phyloP scores from a whole-genome alignment of 2,888 invertebrate species.

The Geophilus truncorum region DNA sequence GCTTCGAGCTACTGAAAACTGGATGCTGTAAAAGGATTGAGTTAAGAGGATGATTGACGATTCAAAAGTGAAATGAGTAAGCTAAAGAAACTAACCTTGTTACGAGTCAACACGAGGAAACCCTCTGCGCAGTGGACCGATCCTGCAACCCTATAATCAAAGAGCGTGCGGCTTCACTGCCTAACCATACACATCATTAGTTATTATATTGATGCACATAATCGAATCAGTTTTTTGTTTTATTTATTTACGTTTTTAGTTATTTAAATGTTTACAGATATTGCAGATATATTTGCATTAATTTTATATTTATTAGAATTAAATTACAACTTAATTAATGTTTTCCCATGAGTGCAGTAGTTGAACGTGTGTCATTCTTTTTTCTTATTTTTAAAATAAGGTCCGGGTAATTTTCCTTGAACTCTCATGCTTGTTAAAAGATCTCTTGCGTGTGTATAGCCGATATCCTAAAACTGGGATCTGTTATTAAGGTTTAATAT shows the following conservation, averaged over 20 bases:
- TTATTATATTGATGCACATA: too few relatives aligned
- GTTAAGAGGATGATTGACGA: neutral
- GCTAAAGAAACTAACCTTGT: neutral
- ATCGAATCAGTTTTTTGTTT: too few relatives aligned
- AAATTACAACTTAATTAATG: too few relatives aligned
- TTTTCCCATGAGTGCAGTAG: too few relatives aligned
- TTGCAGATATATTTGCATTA: too few relatives aligned
- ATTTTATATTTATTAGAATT: too few relatives aligned
- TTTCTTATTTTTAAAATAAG: neutral
- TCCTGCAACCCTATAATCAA: neutral
- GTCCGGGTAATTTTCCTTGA: conserved; percentile 5
- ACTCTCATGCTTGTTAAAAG: neutral
- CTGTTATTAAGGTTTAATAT: neutral
- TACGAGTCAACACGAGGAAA: neutral
- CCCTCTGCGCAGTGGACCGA: neutral
- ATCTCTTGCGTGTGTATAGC: neutral
- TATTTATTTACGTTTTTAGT: too few relatives aligned
- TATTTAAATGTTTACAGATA: too few relatives aligned
- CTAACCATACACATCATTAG: too few relatives aligned
- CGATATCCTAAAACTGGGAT: neutral
- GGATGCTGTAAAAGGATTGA: neutral
- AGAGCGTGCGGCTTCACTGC: neutral
- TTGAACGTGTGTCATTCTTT: neutral
- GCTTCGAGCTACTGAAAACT: neutral
- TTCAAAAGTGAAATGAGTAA: neutral